phyloP scores from a whole-genome alignment of 2,113 vertebrate species.

The Amia ocellicauda region DNA sequence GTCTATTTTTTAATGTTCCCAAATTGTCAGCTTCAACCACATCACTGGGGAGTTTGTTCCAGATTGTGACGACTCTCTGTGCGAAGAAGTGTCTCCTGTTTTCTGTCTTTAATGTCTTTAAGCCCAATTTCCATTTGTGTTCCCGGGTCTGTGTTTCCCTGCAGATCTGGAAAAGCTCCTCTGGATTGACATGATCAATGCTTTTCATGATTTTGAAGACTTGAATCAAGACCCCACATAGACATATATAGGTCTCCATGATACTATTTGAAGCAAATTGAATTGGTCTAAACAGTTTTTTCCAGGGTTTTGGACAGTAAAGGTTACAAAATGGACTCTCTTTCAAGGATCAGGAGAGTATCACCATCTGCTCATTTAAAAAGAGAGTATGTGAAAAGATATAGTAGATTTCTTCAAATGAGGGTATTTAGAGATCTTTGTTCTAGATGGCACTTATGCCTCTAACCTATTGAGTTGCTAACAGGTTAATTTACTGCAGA shows the following conservation, averaged over 20 bases:
- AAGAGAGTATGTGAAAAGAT: not conserved
- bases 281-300: constrained; percentile 27
- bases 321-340: constrained; percentile 26
- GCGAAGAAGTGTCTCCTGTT: no score
- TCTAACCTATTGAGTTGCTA: constrained; percentile 10
- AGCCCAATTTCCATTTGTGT: no score
- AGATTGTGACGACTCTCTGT: no score
- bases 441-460: constrained; percentile 15
- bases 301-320: constrained; percentile 26
- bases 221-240: no score
- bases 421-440: constrained; percentile 8
- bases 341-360: constrained; percentile 14
- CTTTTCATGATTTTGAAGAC: no score
- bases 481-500: constrained; percentile 9
- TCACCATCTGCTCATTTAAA: not conserved
- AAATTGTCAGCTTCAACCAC: no score
- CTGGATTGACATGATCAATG: no score
- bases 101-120: no score
- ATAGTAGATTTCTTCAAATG: not conserved
- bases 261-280: constrained; percentile 21
- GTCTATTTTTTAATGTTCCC: no score
- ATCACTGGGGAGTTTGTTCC: no score
- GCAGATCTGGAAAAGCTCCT: no score
- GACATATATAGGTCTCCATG: constrained; percentile 23
- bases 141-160: no score